Base-by-base conservation (phyloP, 2,797 vertebrate species). In the Periophthalmus magnuspinnatus region DNA sequence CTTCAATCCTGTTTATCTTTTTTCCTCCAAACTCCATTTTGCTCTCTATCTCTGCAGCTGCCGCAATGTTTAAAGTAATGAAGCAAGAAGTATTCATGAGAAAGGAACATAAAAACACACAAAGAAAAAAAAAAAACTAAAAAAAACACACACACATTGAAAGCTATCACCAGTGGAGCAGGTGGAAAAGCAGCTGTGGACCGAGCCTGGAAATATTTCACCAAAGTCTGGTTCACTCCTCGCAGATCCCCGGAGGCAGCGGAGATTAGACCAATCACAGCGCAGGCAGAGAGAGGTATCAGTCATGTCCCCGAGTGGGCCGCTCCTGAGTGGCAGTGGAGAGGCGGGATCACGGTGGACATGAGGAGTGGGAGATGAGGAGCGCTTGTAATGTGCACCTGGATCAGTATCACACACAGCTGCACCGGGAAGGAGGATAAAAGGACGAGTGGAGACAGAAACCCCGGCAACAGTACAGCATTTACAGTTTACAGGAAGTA, bases 241-340 rank as follows among this genome's bases (percentile, higher is more conserved):
- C 70, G 81, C 77, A 41, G 65, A 68, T 82, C 78, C 81, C 84
- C 81, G 81, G 81, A 84, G 84, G 80, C 75, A 65, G 67, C 52
- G 62, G 58, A 81, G 84, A 86, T 88, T 89, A 89, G 81, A 85
- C 76, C 68, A 88, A 88, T 86, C 81, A 47, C 67, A 85, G 75
- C 22, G 45, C 78, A 80, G 57, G 72, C 75, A 87, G 79, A 82
- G 79, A 82, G 84, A 78, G 75, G 76, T 81, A 88, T 88, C 86
- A 86, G 81, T 90, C 82, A 86, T 77, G 79, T 90, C 84, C 83
- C 81, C 79, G 76, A 83, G 80, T 86, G 81, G 72, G 65, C 67
- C 70, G 77, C 77, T 86, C 71, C 17, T 0, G 67, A 10, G 77
- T 84, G 82, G 64, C 56, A 19, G 81, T 77, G 71, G 81, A 88